A percentile compares a stretch with the other conserved stretches of the same genome.
Conservation (phyloP, 2,888 invertebrate species). For the Drosophila heteroneura region DNA sequence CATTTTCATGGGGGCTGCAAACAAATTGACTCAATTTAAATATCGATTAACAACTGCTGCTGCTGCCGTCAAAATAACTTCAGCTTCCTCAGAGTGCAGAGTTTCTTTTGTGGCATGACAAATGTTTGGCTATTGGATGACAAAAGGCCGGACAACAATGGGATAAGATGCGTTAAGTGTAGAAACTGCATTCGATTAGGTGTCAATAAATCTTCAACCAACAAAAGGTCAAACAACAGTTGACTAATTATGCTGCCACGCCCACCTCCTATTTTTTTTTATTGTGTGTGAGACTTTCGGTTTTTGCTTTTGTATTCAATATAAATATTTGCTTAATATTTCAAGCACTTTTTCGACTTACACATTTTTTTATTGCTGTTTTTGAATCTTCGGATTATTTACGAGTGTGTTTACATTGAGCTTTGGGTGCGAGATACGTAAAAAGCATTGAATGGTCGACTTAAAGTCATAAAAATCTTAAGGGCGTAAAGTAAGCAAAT, state of each 20-base stretch:
- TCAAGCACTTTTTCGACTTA: conserved; percentile 22
- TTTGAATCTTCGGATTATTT: conserved; percentile 29
- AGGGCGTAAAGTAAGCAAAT: conserved; percentile 47
- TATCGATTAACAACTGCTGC: conserved; percentile 59
- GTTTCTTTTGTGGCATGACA: conserved; percentile 46
- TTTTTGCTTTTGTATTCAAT: conserved; percentile 39
- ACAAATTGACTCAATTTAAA: conserved; percentile 68
- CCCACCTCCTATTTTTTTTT: conserved; percentile 44
- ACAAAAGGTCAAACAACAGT: conserved; percentile 55
- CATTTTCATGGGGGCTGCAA: conserved; percentile 44
- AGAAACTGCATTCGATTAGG: conserved; percentile 38
- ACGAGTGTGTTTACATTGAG: conserved; percentile 32
- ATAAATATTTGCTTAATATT: conserved; percentile 60
- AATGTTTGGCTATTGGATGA: conserved; percentile 21
- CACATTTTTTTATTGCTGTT: not conserved
- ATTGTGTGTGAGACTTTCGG: conserved; percentile 44
- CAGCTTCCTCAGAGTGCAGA: conserved; percentile 1
- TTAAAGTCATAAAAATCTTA: conserved; percentile 28
- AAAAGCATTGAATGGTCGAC: not conserved
- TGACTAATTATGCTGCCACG: conserved; percentile 48
- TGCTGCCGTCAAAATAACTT: conserved; percentile 9
- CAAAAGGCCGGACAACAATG: conserved; percentile 23
- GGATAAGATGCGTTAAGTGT: conserved; percentile 30
- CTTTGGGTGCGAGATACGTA: conserved; percentile 15
- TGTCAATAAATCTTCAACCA: conserved; percentile 56